Evolutionary conservation across 2,888 invertebrate species (phyloP).

Genomic region (Polydesmus complanatus): DNA sequence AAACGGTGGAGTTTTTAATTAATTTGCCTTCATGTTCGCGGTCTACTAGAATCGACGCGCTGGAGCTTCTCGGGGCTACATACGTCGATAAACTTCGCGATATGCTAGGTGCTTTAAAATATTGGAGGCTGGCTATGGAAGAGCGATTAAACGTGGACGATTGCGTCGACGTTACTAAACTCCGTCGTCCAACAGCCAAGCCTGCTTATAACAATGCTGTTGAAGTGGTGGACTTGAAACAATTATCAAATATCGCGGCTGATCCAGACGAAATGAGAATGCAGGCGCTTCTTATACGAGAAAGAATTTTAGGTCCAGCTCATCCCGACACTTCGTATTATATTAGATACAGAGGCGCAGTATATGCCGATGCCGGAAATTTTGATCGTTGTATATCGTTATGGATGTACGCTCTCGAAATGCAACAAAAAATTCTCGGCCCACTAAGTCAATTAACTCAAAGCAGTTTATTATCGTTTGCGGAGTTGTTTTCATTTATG

Average conservation of each 20-base stretch:
- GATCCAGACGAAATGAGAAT: constrained; percentile 95
- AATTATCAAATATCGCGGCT: constrained; percentile 69
- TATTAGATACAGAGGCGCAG: constrained; percentile 80
- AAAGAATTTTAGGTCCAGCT: constrained; percentile 75
- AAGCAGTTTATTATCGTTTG: constrained; percentile 83
- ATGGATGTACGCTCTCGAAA: constrained; percentile 93
- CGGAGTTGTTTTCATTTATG: constrained; percentile 89
- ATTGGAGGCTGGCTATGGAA: constrained; percentile 85
- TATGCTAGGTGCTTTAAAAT: constrained; percentile 72
- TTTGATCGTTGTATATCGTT: constrained; percentile 77
- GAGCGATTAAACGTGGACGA: constrained; percentile 47
- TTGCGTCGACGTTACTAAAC: constrained; percentile 57
- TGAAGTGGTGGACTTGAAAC: constrained; percentile 64
- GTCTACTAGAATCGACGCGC: constrained; percentile 63
- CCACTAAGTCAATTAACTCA: constrained; percentile 90
- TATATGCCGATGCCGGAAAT: constrained; percentile 88
- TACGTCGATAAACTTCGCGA: constrained; percentile 93
- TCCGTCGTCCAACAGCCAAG: constrained; percentile 51
- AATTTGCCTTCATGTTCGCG: constrained; percentile 54
- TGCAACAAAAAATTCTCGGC: constrained; percentile 85
- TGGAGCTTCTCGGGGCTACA: constrained; percentile 84
- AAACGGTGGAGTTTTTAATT: constrained; percentile 84
- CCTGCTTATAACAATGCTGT: constrained; percentile 76
- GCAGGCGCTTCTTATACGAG: constrained; percentile 71
- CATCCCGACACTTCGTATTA: constrained; percentile 96